Evolutionary conservation across 2,113 vertebrate genomes (phyloP).

Genomic region (Chaenogobius annularis): DNA sequence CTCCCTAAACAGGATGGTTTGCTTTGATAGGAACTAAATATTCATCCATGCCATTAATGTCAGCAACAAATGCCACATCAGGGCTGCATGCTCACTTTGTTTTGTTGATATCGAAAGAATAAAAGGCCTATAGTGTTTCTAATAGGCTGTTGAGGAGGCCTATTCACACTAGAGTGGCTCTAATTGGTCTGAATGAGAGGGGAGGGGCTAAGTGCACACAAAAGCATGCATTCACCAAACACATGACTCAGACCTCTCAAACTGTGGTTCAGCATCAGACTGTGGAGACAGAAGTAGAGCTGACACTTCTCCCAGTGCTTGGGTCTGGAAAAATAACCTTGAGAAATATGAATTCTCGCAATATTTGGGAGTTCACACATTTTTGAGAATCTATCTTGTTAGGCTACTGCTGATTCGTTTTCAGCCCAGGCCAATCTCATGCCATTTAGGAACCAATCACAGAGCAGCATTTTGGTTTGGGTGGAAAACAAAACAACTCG

Average conservation of each 20-base stretch:
- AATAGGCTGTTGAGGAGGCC: conserved; percentile 35
- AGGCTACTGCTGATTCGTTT: too few species aligned
- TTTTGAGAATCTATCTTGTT: too few species aligned
- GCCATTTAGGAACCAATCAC: too few species aligned
- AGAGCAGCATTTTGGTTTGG: too few species aligned
- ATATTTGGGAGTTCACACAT: too few species aligned
- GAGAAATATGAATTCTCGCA: too few species aligned
- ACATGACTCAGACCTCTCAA: conserved; percentile 12
- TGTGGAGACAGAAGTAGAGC: conserved; percentile 34
- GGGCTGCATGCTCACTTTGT: conserved; percentile 13
- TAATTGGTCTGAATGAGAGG: conserved; percentile 55
- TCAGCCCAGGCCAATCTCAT: too few species aligned
- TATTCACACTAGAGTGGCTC: conserved; percentile 43
- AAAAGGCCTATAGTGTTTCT: conserved; percentile 30
- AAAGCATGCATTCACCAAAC: conserved; percentile 30
- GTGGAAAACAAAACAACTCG: too few species aligned
- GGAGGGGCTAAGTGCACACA: conserved; percentile 31
- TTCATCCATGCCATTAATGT: too few species aligned
- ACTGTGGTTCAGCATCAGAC: not conserved
- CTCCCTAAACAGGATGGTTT: too few species aligned
- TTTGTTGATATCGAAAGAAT: conserved; percentile 30
- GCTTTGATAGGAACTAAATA: too few species aligned
- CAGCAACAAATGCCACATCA: not conserved
- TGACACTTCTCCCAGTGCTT: conserved; percentile 39
- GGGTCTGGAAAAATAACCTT: conserved; percentile 5